A percentile compares a stretch with the other conserved stretches of the same genome.
phyloP scores from a whole-genome alignment of 2,888 invertebrate genomes.

The Arge pagana region DNA sequence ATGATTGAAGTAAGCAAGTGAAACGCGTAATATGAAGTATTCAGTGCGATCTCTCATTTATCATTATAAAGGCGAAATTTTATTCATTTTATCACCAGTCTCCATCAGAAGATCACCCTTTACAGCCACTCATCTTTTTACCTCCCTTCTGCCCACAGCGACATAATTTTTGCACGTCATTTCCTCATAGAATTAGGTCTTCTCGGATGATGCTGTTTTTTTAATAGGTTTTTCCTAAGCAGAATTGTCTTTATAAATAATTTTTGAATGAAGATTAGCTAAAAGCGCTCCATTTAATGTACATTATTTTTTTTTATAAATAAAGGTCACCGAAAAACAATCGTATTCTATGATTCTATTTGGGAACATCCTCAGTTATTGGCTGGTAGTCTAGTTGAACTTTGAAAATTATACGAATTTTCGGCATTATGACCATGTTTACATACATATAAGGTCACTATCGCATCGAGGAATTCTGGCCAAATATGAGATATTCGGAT shows the following conservation, averaged over 20 bases:
- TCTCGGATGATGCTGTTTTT: conserved; percentile 13
- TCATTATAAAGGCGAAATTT: conserved; percentile 15
- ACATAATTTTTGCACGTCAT: not conserved
- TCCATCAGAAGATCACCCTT: conserved; percentile 1
- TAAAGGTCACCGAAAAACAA: conserved; percentile 35
- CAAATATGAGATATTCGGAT: not conserved
- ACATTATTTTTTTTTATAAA: conserved; percentile 50
- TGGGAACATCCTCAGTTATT: too few relatives aligned
- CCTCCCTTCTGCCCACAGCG: not conserved
- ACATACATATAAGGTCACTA: too few relatives aligned
- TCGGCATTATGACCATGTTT: too few relatives aligned
- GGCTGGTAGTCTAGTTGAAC: too few relatives aligned
- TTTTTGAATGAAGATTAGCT: conserved; percentile 18
- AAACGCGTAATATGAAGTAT: conserved; percentile 15
- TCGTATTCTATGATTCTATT: not conserved
- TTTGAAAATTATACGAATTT: too few relatives aligned
- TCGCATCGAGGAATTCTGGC: too few relatives aligned
- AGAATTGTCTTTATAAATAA: conserved; percentile 12
- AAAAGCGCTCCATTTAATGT: conserved; percentile 39
- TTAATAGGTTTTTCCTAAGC: too few relatives aligned
- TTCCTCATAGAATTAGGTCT: conserved; percentile 17
- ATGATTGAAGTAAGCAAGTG: conserved; percentile 14
- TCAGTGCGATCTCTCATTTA: conserved; percentile 13
- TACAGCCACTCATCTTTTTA: not conserved
- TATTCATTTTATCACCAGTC: conserved; percentile 13